phyloP scores from a whole-genome alignment of 2,797 vertebrate species.

The Myiotriccus ornatus region DNA sequence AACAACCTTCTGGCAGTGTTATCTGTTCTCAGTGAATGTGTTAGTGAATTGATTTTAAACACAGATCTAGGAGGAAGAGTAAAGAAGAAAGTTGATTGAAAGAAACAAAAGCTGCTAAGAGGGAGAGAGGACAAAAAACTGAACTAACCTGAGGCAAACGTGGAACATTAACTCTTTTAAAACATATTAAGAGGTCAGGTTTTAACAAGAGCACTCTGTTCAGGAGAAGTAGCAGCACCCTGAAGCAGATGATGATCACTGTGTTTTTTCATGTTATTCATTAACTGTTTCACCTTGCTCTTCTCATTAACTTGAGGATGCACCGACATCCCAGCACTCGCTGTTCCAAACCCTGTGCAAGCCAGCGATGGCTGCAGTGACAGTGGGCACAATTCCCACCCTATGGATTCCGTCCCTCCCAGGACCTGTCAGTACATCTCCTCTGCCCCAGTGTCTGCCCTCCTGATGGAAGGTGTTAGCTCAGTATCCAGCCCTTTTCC shows the following conservation, averaged over 20 bases:
- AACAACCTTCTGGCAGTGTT: not conserved
- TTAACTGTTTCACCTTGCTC: constrained; percentile 50
- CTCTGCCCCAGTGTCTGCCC: rapidly evolving
- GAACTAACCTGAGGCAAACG: not conserved
- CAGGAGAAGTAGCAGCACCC: constrained; percentile 15
- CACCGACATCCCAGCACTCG: not conserved
- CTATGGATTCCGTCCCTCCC: not conserved
- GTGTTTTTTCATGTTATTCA: constrained; percentile 32
- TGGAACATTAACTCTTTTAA: constrained; percentile 56
- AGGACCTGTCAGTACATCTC: not conserved
- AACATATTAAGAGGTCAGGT: constrained; percentile 41
- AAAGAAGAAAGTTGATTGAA: not conserved
- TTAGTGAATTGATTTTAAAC: not conserved
- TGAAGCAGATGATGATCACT: not conserved
- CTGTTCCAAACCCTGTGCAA: not conserved
- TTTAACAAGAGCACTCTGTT: constrained; percentile 49
- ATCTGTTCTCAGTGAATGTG: not conserved
- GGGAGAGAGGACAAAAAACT: constrained; percentile 3
- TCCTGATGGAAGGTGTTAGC: not conserved
- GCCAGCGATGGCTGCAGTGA: not conserved
- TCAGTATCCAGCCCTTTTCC: not conserved
- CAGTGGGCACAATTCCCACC: not conserved
- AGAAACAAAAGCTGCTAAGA: constrained; percentile 4
- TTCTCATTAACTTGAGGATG: not conserved
- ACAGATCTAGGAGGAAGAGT: not conserved